Conservation (phyloP, 2,888 invertebrate genomes). For the Macrosiphum euphorbiae region DNA sequence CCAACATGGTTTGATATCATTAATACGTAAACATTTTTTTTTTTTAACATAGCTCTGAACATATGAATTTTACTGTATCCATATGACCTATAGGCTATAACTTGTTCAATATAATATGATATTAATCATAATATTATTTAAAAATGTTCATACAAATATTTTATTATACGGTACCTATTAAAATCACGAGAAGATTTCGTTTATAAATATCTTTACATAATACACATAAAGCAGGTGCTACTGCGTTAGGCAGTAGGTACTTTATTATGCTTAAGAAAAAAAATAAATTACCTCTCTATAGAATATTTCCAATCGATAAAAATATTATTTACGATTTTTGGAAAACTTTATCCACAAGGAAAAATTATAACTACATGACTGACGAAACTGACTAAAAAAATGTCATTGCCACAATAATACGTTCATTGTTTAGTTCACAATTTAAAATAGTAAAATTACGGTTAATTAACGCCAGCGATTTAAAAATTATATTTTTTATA, state of each 20-base stretch:
- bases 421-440: background rate
- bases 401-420: background rate
- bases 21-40: background rate
- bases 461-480: background rate
- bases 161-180: background rate
- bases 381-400: background rate
- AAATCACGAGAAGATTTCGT: background rate
- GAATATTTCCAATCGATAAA: background rate
- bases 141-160: background rate
- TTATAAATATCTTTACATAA: background rate
- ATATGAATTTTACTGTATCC: background rate
- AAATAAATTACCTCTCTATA: conserved; percentile 18
- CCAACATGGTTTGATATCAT: background rate
- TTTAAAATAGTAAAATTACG: background rate
- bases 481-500: background rate
- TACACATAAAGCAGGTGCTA: background rate
- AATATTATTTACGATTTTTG: background rate
- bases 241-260: background rate
- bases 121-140: background rate
- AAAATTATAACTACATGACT: background rate
- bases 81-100: background rate
- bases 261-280: background rate
- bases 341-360: background rate
- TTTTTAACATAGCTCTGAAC: background rate
- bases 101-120: background rate